phyloP scores from a whole-genome alignment of 2,888 invertebrate genomes.

The Heliconius charithonia region DNA sequence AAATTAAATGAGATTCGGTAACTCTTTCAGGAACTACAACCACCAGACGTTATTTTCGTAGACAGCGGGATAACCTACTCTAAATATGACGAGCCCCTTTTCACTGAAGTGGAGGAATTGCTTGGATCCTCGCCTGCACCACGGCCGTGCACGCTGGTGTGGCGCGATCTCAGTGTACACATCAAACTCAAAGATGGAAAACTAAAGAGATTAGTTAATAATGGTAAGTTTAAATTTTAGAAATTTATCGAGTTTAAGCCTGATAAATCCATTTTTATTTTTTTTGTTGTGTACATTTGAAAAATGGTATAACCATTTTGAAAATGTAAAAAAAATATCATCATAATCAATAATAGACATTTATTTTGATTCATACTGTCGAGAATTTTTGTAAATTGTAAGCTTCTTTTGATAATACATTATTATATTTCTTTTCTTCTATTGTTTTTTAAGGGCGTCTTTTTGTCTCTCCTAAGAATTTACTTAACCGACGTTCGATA shows the following conservation, averaged over 20 bases:
- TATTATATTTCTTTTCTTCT: no score
- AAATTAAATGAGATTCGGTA: conserved; percentile 17
- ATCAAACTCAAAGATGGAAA: conserved; percentile 75
- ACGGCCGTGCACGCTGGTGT: conserved; percentile 89
- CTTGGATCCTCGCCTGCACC: conserved; percentile 83
- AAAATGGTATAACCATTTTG: no score
- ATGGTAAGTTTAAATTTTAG: conserved; percentile 78
- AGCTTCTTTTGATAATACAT: no score
- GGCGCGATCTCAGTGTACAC: conserved; percentile 91
- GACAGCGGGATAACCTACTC: conserved; percentile 51
- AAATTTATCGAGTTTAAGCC: not conserved
- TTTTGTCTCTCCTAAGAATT: no score
- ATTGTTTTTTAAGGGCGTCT: not conserved
- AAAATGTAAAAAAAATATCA: no score
- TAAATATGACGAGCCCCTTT: conserved; percentile 62
- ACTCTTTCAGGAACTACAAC: conserved; percentile 57
- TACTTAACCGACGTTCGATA: no score
- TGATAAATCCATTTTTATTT: not conserved
- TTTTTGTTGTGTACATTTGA: no score
- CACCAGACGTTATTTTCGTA: conserved; percentile 55
- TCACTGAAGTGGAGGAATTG: conserved; percentile 72
- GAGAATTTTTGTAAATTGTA: no score
- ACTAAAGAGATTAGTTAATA: conserved; percentile 90
- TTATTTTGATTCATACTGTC: no score
- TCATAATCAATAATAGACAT: no score